Percentiles rank a stretch among this genome's conserved stretches.
These are phyloP conservation scores for Myiopsitta monachus DNA, from an alignment of 2,113 vertebrate species.

Conservation along the genomic window DNA sequence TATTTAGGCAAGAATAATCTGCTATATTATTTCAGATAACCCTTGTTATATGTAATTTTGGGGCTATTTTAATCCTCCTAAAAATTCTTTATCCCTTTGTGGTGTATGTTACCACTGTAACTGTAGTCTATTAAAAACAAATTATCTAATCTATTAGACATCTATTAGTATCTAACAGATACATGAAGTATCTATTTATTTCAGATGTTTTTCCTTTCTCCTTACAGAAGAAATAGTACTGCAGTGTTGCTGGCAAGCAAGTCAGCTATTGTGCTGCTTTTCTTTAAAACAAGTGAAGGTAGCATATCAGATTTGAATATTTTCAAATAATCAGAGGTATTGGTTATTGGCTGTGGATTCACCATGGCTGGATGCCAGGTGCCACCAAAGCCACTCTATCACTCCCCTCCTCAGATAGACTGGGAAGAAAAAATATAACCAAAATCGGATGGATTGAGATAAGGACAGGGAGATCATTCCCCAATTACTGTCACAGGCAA, in stretches of 20 bases:
- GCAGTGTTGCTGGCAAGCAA: neutral
- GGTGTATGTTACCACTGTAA: neutral
- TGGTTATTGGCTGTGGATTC: neutral
- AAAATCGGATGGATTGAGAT: neutral
- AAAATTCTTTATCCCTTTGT: neutral
- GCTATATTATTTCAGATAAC: neutral
- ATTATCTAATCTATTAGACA: neutral
- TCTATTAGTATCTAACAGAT: neutral
- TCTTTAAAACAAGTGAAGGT: neutral
- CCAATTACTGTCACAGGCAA: neutral
- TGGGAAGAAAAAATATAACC: neutral
- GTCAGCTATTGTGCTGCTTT: neutral
- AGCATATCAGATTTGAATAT: neutral
- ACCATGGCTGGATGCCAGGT: neutral
- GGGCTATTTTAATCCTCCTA: neutral
- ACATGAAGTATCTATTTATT: neutral
- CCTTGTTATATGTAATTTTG: neutral
- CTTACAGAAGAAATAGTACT: neutral
- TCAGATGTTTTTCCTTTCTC: neutral
- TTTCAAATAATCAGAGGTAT: neutral
- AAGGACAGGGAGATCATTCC: neutral
- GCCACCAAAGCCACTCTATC: neutral
- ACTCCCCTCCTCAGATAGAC: neutral
- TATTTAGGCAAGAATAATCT: conserved; percentile 7
- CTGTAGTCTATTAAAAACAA: neutral